Base-by-base conservation (phyloP, 2,888 invertebrate species). In the Rhorus exstirpatorius region DNA sequence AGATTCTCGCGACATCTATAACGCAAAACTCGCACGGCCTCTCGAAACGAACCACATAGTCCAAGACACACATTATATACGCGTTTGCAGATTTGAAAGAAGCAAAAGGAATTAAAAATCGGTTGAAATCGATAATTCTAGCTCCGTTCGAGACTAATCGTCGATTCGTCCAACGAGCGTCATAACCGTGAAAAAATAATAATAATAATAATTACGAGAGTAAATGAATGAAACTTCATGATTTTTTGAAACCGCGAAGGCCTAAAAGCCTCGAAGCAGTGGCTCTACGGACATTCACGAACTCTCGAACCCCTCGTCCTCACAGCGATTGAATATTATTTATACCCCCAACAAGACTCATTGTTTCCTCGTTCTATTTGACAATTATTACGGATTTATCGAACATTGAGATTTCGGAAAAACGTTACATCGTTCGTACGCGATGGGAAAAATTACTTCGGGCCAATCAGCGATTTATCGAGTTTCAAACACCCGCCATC, bases 401-500 rank as follows among this genome's bases (percentile, higher is more conserved):
- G 8, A 19, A 71, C 68, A 71, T 85, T 75, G 80, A 76, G 76
- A 86, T 31, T 58, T 79, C 67, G 38, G 51, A 46, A 81, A 83
- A 84, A 65, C 65, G 38, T 53, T 19, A 75, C 79, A 83, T 68
- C 72, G 70, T 67, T n/a, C 21, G 58, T n/a, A 38, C 12, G 41
- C 8, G 38, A 38, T 31, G 44, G 75, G 60, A 3, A 46, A 7
- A 38, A 38, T 38, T 3, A 1, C 31, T 8, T 78, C 67, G 63
- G 93, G 92, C 91, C 91, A 93, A 92, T 91, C 90, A 92, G 93
- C 92, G 90, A 88, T 88, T 88, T 92, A 90, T 91, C 94, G 94
- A 93, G 93, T 92, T 93, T 93, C 92, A 93, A 94, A 94, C 92
- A 94, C 96, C 96, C 96, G 96, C 96, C 96, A 96, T 96, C 96